Percentiles rank a stretch among this genome's conserved stretches.
These are phyloP conservation scores for Catamblyrhynchus diadema DNA, from an alignment of 2,797 vertebrate genomes.

Conservation along the genomic window DNA sequence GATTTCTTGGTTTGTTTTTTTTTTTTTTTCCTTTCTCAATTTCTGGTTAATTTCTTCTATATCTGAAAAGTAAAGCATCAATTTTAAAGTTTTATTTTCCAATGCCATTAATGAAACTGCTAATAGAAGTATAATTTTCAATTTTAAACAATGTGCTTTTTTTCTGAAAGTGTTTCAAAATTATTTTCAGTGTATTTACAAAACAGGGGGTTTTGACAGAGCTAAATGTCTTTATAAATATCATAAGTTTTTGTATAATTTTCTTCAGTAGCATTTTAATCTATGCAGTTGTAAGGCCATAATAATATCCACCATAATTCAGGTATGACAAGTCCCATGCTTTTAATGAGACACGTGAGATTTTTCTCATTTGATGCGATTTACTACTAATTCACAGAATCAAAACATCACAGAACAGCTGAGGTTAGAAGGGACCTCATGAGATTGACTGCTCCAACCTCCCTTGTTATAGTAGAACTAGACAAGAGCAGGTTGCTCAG, in stretches of 20 bases:
- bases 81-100: background rate
- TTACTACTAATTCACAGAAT: background rate
- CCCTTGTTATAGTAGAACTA: background rate
- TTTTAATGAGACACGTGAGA: background rate
- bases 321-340: background rate
- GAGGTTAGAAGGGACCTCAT: background rate
- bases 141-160: background rate
- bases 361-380: background rate
- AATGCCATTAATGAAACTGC: background rate
- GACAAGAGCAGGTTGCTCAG: background rate
- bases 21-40: background rate
- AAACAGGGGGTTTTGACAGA: background rate
- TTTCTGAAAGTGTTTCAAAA: background rate
- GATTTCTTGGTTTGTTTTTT: rapidly evolving
- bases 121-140: background rate
- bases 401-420: background rate
- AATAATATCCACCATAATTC: background rate
- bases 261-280: background rate
- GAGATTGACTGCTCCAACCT: background rate
- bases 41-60: background rate
- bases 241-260: background rate
- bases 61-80: background rate
- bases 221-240: background rate
- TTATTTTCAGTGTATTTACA: background rate
- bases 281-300: background rate